Conservation (phyloP, 2,888 invertebrate species). For the Drosophila putrida region DNA sequence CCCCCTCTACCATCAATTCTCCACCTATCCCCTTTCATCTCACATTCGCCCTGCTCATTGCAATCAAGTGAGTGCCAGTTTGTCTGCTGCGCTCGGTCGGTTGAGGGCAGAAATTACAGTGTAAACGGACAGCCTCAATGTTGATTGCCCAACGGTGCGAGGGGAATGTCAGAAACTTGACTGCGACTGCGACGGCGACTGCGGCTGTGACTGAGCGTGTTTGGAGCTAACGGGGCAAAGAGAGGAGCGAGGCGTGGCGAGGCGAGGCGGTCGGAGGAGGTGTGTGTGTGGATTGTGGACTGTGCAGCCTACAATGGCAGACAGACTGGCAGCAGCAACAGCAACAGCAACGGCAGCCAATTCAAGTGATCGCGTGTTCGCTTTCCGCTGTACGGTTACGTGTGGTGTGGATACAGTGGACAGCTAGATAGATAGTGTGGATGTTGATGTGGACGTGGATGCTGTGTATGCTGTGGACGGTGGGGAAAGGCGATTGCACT, state of each 20-base stretch:
- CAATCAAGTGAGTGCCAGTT: conserved; percentile 79
- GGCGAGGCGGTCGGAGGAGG: not conserved
- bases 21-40: not conserved
- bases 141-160: conserved; percentile 46
- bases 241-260: too few relatives aligned
- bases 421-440: not conserved
- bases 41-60: conserved; percentile 53
- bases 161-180: conserved; percentile 42
- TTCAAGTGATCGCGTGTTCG: conserved; percentile 71
- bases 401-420: conserved; percentile 41
- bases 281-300: not conserved
- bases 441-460: conserved; percentile 5
- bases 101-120: conserved; percentile 55
- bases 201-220: conserved; percentile 4
- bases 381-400: conserved; percentile 57
- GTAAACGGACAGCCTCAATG: conserved; percentile 39
- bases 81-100: conserved; percentile 73
- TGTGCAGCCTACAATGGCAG: conserved; percentile 66
- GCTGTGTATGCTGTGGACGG: conserved; percentile 3
- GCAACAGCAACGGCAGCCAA: conserved; percentile 50
- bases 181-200: not conserved
- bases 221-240: conserved; percentile 15
- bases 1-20: not conserved
- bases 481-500: not conserved
- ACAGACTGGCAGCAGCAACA: conserved; percentile 72